Percentiles rank a stretch among this genome's conserved stretches.
phyloP scores from a whole-genome alignment of 2,888 invertebrate species.

The Protophormia terraenovae region DNA sequence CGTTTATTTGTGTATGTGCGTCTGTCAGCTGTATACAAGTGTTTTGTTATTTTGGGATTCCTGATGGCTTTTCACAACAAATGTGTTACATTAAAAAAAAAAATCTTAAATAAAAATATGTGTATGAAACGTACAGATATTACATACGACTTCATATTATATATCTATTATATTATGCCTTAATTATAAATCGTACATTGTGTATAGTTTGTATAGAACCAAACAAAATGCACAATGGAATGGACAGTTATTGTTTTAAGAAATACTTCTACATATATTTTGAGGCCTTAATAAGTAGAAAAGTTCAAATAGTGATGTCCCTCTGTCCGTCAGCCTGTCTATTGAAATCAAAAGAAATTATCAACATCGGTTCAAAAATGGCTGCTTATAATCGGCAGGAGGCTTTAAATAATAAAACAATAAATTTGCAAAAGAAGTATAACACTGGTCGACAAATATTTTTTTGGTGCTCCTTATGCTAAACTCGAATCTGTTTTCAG shows the following conservation, averaged over 20 bases:
- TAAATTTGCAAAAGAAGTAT: too few relatives aligned
- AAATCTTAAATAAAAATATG: neutral
- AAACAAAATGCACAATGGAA: neutral
- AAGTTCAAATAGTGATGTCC: too few relatives aligned
- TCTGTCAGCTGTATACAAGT: slow-evolving; percentile 14
- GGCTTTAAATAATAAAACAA: too few relatives aligned
- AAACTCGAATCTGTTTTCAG: too few relatives aligned
- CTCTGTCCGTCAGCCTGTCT: too few relatives aligned
- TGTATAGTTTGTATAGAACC: neutral
- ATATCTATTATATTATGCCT: slow-evolving; percentile 54
- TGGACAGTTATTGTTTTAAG: neutral
- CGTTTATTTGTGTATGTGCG: neutral
- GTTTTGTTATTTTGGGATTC: slow-evolving; percentile 34
- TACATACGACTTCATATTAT: slow-evolving; percentile 14
- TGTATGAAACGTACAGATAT: neutral
- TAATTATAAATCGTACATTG: slow-evolving; percentile 55
- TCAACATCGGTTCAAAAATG: too few relatives aligned
- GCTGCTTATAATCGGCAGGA: too few relatives aligned
- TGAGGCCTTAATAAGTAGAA: too few relatives aligned
- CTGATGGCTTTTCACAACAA: slow-evolving; percentile 60
- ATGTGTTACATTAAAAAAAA: slow-evolving; percentile 39
- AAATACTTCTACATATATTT: too few relatives aligned
- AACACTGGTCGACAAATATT: too few relatives aligned
- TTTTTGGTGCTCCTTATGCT: too few relatives aligned
- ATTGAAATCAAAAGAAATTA: too few relatives aligned